phyloP scores from a whole-genome alignment of 2,113 vertebrate species.

The Phyllostomus discolor region DNA sequence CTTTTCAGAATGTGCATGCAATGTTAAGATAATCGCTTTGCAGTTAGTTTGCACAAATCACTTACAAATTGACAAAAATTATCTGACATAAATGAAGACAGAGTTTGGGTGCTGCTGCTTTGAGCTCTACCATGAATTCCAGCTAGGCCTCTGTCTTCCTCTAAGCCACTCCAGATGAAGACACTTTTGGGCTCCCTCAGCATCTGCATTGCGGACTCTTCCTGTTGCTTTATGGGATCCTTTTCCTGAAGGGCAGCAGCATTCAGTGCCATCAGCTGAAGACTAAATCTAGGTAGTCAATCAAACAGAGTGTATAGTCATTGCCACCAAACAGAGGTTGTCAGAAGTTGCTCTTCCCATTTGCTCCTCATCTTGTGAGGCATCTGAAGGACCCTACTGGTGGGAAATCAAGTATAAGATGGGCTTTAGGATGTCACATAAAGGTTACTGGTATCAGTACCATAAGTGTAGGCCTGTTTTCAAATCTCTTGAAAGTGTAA shows the following conservation, averaged over 20 bases:
- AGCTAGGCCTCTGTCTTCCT: too few species aligned
- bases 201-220: neutral
- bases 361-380: neutral
- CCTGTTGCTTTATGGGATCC: neutral
- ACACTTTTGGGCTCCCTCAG: neutral
- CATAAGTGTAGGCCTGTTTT: neutral
- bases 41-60: neutral
- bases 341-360: neutral
- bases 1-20: neutral
- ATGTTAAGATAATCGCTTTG: neutral
- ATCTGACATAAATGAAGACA: neutral
- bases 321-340: neutral
- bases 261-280: neutral
- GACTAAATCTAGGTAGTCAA: neutral
- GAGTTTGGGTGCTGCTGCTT: neutral
- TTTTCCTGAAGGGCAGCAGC: neutral
- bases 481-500: neutral
- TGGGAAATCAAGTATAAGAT: neutral
- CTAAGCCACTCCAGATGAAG: too few species aligned
- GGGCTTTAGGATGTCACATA: neutral
- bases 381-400: neutral
- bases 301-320: neutral
- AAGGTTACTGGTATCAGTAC: neutral
- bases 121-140: neutral
- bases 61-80: neutral